Conservation (phyloP, 53 echinoderm and acorn worm genomes). For the Henricia sp. region DNA sequence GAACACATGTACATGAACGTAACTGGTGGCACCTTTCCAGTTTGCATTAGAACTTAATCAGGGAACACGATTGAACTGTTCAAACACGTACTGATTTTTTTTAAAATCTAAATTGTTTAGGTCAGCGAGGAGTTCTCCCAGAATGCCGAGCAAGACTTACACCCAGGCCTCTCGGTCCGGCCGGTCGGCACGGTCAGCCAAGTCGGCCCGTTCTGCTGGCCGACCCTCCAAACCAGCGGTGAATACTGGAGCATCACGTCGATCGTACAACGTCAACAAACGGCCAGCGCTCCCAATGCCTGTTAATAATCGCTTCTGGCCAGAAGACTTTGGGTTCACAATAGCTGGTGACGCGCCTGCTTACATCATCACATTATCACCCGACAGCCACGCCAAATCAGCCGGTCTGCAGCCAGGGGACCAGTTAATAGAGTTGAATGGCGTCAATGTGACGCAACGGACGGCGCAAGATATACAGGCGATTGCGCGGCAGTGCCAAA, state of each 20-base stretch:
- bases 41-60: no score
- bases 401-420: conserved; percentile 97
- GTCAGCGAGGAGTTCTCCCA: conserved; percentile 59
- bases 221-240: conserved; percentile 26
- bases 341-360: conserved; percentile 96
- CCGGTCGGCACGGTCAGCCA: conserved; percentile 78
- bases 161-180: conserved; percentile 65
- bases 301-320: conserved; percentile 87
- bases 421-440: conserved; percentile 88
- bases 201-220: conserved; percentile 31
- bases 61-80: no score
- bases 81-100: no score
- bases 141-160: conserved; percentile 80
- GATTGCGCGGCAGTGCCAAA: conserved; percentile 76
- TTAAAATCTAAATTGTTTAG: no score
- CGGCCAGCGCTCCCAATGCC: conserved; percentile 94
- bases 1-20: no score
- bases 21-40: no score
- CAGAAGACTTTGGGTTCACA: conserved; percentile 92
- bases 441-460: conserved; percentile 79
- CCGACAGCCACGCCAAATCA: conserved; percentile 83
- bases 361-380: conserved; percentile 81
- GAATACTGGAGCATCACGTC: conserved; percentile 66
- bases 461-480: conserved; percentile 78
- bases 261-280: conserved; percentile 58